Conservation (phyloP, 2,113 vertebrate genomes). For the Cairina moschata region DNA sequence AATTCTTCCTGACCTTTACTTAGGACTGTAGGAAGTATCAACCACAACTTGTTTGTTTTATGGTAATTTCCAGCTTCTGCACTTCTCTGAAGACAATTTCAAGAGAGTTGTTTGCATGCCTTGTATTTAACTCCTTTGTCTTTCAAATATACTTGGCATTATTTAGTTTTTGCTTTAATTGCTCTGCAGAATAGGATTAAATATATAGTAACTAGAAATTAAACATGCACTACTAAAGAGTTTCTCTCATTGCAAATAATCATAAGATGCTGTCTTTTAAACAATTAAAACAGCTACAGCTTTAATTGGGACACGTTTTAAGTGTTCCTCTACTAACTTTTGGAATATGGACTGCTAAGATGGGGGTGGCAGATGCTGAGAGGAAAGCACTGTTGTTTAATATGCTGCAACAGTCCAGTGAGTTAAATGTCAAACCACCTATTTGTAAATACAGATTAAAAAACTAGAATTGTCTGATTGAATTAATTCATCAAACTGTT, state of each 20-base stretch:
- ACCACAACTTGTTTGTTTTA: neutral
- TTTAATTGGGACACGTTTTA: neutral
- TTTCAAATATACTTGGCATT: neutral
- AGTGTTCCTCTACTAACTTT: neutral
- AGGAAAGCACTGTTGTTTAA: neutral
- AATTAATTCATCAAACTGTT: neutral
- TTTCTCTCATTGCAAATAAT: neutral
- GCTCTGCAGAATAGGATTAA: neutral
- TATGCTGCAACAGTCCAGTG: neutral
- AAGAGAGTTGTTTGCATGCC: neutral
- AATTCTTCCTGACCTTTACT: neutral
- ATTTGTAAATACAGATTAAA: neutral
- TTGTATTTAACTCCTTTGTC: neutral
- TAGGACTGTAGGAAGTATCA: rapidly evolving
- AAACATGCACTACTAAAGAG: neutral
- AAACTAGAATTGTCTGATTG: neutral
- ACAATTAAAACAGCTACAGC: neutral
- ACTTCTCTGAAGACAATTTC: neutral
- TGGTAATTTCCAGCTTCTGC: neutral
- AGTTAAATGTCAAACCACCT: neutral
- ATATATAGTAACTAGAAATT: neutral
- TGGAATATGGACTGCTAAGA: neutral
- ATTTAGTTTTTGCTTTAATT: neutral
- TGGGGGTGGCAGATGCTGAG: neutral
- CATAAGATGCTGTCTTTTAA: neutral